Evolutionary conservation across 2,888 invertebrate genomes (phyloP), one percentile per base, ranked within the genome.

Genomic region (Arenicola marina): DNA sequence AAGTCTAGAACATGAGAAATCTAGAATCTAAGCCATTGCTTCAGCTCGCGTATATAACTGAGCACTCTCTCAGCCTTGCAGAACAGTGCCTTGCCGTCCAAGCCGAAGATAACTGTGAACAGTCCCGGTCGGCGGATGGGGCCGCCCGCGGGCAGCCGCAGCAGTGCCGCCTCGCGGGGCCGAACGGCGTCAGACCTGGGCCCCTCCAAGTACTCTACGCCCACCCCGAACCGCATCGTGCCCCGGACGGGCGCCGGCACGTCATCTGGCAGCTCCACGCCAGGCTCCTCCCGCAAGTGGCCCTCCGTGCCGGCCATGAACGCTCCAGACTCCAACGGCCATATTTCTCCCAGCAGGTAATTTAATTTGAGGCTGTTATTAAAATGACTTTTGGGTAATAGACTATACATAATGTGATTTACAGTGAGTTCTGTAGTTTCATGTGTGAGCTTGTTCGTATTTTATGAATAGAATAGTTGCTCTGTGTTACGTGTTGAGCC

Each of bases 221-320:
- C 61, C 26, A 43, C 53, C 4, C 61, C 65, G 3, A 61, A 56
- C 58, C 7, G 61, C 4, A 51, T 61, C 1, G 58, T 61, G 33
- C 61, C 65, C n/a, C 57, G 61, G 21, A 32, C 45, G 2, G 59
- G 64, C 59, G 62, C 38, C 18, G 21, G 61, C 1, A 63, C 51
- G 24, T 56, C 62, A 29, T 69, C 72, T n/a, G n/a, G n/a, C n/a
- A n/a, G n/a, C n/a, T n/a, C n/a, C n/a, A n/a, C n/a, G n/a, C n/a
- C n/a, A n/a, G n/a, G n/a, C n/a, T n/a, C n/a, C n/a, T n/a, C n/a
- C 32, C 75, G 75, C 62, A 79, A 78, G 70, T 80, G 79, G 79
- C 73, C 75, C 11, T 78, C 80, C 2, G 67, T 73, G 58, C 62
- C 64, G 3, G 31, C 59, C 11, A 26, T 33, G 18, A 18, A 15